Base-by-base conservation (phyloP, 2,888 invertebrate genomes). In the Hydriomena furcata region DNA sequence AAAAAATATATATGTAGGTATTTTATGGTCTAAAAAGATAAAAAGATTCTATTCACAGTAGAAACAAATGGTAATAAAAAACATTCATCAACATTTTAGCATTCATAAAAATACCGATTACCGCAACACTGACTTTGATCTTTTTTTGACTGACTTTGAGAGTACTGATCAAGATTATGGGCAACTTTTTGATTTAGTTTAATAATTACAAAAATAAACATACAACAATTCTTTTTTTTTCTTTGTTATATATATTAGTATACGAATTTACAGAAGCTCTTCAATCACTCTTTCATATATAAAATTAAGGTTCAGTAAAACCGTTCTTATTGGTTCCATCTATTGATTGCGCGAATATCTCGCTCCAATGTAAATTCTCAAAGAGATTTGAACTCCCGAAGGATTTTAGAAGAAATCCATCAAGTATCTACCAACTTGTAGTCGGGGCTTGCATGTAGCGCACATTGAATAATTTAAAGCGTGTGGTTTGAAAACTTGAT, bases 341-440 rank as follows among this genome's bases (percentile, higher is more conserved):
- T 21, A 27, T 46, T 23, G 21, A 47, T 40, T 48, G 25, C 35
- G 30, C 32, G 45, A 55, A 55, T 48, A 46, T 55, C 38, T 45
- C 36, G n/a, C 24, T 21, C 30, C 24, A 13, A 30, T 24, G 43
- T 47, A 44, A 49, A 44, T 44, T 46, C 43, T 17, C 43, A 11
- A 43, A 37, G 43, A 44, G 37, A 40, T 45, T 37, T 36, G 32
- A 12, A 43, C 7, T 37, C 49, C 43, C 43, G 0, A 20, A 36
- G 37, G 47, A 23, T 50, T 57, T 17, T 7, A 7, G 10, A 44
- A 41, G 36, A 43, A 46, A 57, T 57, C 50, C 23, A 50, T 52
- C 50, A 47, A 50, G 50, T 35, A n/a, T 11, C 24, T 37, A n/a
- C n/a, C n/a, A 41, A 17, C 28, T 25, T 8, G n/a, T 41, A 13